These are phyloP conservation scores for Stramonita haemastoma DNA, from an alignment of 2,888 invertebrate genomes.

Conservation along the genomic window DNA sequence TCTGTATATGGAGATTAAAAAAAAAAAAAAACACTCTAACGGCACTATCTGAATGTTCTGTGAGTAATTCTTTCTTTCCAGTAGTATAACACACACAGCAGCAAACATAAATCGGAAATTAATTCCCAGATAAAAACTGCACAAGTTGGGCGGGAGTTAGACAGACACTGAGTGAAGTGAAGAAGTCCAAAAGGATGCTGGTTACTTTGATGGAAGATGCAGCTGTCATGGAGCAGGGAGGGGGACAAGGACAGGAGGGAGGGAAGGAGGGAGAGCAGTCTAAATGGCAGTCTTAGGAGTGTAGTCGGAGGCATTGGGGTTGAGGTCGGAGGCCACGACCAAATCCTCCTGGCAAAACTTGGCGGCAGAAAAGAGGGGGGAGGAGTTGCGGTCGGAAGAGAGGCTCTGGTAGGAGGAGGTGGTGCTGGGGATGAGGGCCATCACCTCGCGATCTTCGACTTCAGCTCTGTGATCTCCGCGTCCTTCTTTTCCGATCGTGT, in stretches of 20 bases:
- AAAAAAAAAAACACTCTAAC: no score
- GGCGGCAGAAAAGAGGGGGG: conserved; percentile 64
- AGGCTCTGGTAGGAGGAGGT: conserved; percentile 52
- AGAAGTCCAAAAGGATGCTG: background rate
- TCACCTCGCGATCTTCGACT: conserved; percentile 93
- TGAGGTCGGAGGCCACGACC: conserved; percentile 82
- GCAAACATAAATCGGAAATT: background rate
- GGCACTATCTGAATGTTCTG: no score
- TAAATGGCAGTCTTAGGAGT: conserved; percentile 84
- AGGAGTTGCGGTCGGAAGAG: conserved; percentile 60
- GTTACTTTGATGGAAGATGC: background rate
- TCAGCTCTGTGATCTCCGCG: conserved; percentile 93
- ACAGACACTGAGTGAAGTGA: no score
- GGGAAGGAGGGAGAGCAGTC: background rate
- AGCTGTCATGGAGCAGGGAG: conserved; percentile 4
- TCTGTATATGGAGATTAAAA: no score
- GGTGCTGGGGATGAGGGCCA: conserved; percentile 89
- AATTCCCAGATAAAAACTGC: background rate
- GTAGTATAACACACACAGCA: background rate
- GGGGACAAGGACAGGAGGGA: background rate
- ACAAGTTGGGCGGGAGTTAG: background rate
- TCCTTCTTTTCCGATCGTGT: conserved; percentile 89
- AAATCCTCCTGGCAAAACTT: conserved; percentile 59
- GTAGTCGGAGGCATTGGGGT: conserved; percentile 94
- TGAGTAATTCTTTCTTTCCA: background rate